Evolutionary conservation across 2,113 vertebrate species (phyloP), one percentile per base, ranked within the genome.

Genomic region (Panurus biarmicus): DNA sequence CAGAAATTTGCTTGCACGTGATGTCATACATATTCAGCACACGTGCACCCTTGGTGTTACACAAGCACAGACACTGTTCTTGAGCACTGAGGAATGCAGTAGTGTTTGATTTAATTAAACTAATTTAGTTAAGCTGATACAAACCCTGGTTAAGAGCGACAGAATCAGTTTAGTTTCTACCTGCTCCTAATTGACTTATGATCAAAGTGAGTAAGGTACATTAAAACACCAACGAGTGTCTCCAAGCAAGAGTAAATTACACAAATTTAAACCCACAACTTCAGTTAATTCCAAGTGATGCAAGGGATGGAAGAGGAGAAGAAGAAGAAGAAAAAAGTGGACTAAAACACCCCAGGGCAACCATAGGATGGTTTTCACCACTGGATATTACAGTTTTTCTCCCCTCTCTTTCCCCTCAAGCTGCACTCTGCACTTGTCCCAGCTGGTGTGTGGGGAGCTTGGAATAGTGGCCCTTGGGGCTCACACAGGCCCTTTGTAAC

Each of bases 51-150:
- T 47, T 7, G 6, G 79, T 0, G 2, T 26, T 35, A 18, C 4
- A 1, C 44, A 45, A 75, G 36, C 57, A 84, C 47, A 64, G 44
- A 7, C 23, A 53, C 15, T 35, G 38, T 16, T 86, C 56, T 6
- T 35, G 65, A 57, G 51, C n/a, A 40, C 69, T 40, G 23, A 94
- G 76, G 89, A 94, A 91, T 29, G 61, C 25, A 60, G 73, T 3
- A 56, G 21, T 36, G 21, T 36, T 85, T 88, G 45, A 92, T 89
- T 91, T 79, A 89, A 92, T 94, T 85, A 90, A 83, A 79, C 50
- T 91, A 21, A 89, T 73, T 87, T 56, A 65, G 54, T 89, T 87
- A 89, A 87, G 35, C 36, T 69, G 67, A 85, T 50, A 78, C 45
- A 82, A 91, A 50, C 33, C 40, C 54, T 62, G 31, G 31, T 96